Evolutionary conservation across 2,888 invertebrate genomes (phyloP), one percentile per base, ranked within the genome.

Genomic region (Zootermopsis nevadensis): DNA sequence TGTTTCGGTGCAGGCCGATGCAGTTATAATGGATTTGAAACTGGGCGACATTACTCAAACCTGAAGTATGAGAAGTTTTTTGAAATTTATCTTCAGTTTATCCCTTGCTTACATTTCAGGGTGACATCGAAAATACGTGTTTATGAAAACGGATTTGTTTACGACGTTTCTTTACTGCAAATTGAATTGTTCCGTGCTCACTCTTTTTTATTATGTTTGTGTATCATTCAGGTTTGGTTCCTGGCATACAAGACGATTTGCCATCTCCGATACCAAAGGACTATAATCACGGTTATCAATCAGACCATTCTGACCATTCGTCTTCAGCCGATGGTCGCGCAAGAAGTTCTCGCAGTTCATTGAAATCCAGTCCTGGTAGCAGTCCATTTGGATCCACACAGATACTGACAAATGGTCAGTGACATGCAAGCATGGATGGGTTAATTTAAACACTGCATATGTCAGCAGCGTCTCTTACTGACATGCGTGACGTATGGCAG

Each of bases 311-410:
- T 2, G 84, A 85, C 77, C 82, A 84, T 77, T 85, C 84, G 7
- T 84, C 84, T 22, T 84, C 84, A 19, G 80, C 74, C n/a, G 84
- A 80, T 27, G 81, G 84, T 10, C 79, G 82, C 12, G 60, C 74
- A 27, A 74, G 82, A n/a, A 84, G 84, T 80, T 83, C 84, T 24
- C 82, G 81, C n/a, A 83, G 84, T 69, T 84, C 84, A 27, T 48
- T 84, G 22, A 84, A 81, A 22, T 85, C 85, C 19, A 85, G 85
- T 81, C 85, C 85, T 22, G 83, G 82, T 53, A 77, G 83, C 74
- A 85, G 84, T 76, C 85, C 85, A 27, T 82, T 83, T 83, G 84
- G 84, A 10, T 84, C 84, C 15, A 82, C 84, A 48, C 69, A 84
- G 22, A 42, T 82, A 22, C 60, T 84, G 15, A 33, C 82, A 19